phyloP scores from a whole-genome alignment of 2,113 vertebrate species.

The Ceyx melanurus region DNA sequence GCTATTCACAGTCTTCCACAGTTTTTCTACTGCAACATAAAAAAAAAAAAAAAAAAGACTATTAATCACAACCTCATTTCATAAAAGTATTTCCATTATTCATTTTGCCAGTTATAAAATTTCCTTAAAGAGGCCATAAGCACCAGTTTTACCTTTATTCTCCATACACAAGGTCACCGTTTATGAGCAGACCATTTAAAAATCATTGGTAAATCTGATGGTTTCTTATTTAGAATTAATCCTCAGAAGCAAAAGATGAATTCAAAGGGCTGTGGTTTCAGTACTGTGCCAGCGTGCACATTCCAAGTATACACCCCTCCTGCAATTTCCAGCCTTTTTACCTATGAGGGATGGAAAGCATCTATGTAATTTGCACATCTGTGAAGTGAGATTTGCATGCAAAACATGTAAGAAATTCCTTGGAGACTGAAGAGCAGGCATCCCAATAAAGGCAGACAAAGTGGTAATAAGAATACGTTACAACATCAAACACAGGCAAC shows the following conservation, averaged over 20 bases:
- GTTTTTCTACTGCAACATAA: neutral
- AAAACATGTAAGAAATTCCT: slow-evolving; percentile 49
- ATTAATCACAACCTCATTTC: neutral
- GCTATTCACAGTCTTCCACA: neutral
- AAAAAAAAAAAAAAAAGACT: neutral
- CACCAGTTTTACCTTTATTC: neutral
- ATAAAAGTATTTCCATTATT: neutral
- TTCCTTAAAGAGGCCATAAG: neutral
- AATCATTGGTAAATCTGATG: neutral
- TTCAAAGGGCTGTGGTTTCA: slow-evolving; percentile 33
- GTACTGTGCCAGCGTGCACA: neutral
- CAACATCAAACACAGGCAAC: slow-evolving; percentile 37
- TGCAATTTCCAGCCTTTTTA: slow-evolving; percentile 22
- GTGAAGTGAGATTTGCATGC: slow-evolving; percentile 54
- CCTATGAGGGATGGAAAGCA: slow-evolving; percentile 13
- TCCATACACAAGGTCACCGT: neutral
- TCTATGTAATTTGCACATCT: slow-evolving; percentile 49
- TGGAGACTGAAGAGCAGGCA: slow-evolving; percentile 36
- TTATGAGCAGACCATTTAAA: neutral
- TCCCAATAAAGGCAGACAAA: slow-evolving; percentile 14
- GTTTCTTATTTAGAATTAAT: neutral
- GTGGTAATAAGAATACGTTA: slow-evolving; percentile 24
- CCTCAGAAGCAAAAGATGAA: neutral
- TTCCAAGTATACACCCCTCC: neutral
- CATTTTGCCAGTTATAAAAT: neutral